Evolutionary conservation across 2,797 vertebrate genomes (phyloP).

Genomic region (Tiaroga cobitis): DNA sequence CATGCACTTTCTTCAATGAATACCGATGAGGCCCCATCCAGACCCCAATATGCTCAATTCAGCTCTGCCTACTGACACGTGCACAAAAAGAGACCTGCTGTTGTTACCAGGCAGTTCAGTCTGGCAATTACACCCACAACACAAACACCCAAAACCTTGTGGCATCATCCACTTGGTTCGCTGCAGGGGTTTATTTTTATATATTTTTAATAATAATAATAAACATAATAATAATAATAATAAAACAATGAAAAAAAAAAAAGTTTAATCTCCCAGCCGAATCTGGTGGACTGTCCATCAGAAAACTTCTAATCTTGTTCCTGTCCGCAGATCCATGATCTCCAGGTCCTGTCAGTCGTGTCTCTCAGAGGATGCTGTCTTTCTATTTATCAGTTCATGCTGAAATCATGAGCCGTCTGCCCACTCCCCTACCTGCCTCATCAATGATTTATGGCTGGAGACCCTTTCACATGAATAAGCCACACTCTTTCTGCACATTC

Average conservation of each 20-base stretch:
- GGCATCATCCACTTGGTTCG: background rate
- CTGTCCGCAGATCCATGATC: background rate
- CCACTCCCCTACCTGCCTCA: slow-evolving; percentile 30
- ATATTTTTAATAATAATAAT: too few relatives aligned
- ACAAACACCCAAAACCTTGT: background rate
- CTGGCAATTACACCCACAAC: slow-evolving; percentile 41
- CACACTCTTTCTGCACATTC: slow-evolving; percentile 20
- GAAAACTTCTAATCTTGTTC: background rate
- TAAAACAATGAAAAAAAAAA: background rate
- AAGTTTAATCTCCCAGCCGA: background rate
- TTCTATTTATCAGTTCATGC: slow-evolving; percentile 8
- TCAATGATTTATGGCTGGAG: slow-evolving; percentile 53
- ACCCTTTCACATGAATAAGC: slow-evolving; percentile 47
- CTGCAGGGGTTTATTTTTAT: background rate
- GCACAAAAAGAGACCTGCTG: slow-evolving; percentile 26
- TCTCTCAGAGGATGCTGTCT: slow-evolving; percentile 9
- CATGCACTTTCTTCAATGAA: slow-evolving; percentile 30
- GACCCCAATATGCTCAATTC: slow-evolving; percentile 35
- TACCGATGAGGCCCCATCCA: slow-evolving; percentile 43
- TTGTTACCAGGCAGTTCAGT: background rate
- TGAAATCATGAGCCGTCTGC: slow-evolving; percentile 4
- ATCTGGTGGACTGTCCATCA: background rate
- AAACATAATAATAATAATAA: too few relatives aligned
- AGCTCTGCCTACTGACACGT: slow-evolving; percentile 6
- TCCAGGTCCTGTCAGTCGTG: background rate